Evolutionary conservation across 2,888 invertebrate species (phyloP), one percentile per base, ranked within the genome.

Genomic region (Drosophila niveifrons): DNA sequence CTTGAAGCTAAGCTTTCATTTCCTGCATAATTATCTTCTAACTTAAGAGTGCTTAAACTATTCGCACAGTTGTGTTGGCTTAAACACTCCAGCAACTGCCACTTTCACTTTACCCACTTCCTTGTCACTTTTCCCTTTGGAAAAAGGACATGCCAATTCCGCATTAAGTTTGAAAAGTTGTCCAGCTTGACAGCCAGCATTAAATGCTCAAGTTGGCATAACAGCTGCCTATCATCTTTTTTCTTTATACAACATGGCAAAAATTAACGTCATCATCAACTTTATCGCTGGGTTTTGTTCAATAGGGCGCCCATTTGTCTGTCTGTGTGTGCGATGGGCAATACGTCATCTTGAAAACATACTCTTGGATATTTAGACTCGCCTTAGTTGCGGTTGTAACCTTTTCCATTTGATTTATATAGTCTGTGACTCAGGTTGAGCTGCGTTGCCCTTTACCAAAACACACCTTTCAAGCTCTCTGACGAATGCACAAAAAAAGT

Each of bases 351-450:
- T 55, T 51, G 2, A 10, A 41, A 56, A 55, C 36, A n/a, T 36
- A 47, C 43, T 36, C 17, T 56, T 41, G 34, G 31, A n/a, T 50
- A 50, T 13, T 55, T 52, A 18, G 44, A 41, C 63, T 51, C 44
- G 57, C 58, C 48, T 59, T 56, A 36, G 56, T 23, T 53, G 44
- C 6, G 41, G 31, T 43, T 66, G 36, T 81, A 72, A 79, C 75
- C 83, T 82, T 82, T 80, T 64, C 48, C 72, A 59, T 72, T 82
- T 76, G 69, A 70, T 79, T 76, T 65, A 64, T 63, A 70, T 62
- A 58, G 58, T 43, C 63, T 80, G 46, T 75, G 75, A 81, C 55
- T 77, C 85, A 71, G 51, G 47, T 63, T 66, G 62, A 55, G 46
- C 36, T 47, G 31, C 11, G 50, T 46, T 58, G 64, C 51, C 79